Conservation (phyloP, 2,113 vertebrate species). For the Cathartes aura region DNA sequence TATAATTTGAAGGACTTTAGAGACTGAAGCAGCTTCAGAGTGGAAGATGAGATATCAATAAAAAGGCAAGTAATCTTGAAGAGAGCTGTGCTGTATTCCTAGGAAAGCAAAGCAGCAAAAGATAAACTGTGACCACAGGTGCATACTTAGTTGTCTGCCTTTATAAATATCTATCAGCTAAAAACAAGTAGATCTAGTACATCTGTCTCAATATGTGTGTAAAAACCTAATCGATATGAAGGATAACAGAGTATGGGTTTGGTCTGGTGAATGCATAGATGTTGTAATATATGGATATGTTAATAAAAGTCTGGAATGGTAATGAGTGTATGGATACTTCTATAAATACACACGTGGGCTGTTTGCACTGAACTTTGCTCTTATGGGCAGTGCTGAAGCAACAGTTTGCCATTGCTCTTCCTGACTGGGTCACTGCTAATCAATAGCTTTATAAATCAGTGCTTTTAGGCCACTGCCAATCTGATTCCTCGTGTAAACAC, state of each 20-base stretch:
- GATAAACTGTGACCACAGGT: conserved; percentile 10
- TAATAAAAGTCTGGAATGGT: neutral
- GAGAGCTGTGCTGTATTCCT: neutral
- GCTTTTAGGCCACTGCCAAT: neutral
- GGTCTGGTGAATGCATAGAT: neutral
- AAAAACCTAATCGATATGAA: conserved; percentile 3
- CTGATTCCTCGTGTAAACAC: neutral
- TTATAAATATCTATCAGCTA: conserved; percentile 21
- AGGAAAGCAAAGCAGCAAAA: neutral
- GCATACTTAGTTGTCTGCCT: neutral
- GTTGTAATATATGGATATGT: neutral
- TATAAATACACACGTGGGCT: neutral
- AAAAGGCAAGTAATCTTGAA: conserved; percentile 1
- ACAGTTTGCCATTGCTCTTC: neutral
- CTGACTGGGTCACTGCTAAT: conserved; percentile 3
- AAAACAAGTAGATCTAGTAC: neutral
- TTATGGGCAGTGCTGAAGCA: neutral
- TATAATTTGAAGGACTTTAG: conserved; percentile 28
- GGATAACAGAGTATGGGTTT: neutral
- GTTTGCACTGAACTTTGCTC: neutral
- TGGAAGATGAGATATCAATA: neutral
- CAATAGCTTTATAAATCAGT: conserved; percentile 36
- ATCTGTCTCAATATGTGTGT: neutral
- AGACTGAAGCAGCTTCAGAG: neutral
- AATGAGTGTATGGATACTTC: neutral